phyloP scores from a whole-genome alignment of 2,888 invertebrate genomes.

The Drosophila birchii region DNA sequence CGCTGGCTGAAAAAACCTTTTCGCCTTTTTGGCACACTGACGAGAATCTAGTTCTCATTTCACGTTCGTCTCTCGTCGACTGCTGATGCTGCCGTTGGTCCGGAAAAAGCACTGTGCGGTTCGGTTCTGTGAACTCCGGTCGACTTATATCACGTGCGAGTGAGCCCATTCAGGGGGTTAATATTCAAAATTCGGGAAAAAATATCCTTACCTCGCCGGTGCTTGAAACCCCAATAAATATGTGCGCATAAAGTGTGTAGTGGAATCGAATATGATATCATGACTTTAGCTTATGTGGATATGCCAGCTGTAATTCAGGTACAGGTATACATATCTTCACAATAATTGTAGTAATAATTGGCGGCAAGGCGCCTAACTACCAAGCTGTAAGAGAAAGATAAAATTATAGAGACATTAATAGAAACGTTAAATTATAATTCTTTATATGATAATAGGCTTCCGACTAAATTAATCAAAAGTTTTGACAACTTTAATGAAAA shows the following conservation, averaged over 20 bases:
- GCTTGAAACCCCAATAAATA: background rate
- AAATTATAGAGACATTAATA: background rate
- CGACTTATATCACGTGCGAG: constrained; percentile 31
- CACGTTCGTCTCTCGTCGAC: constrained; percentile 64
- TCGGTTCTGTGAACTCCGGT: constrained; percentile 39
- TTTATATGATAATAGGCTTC: background rate
- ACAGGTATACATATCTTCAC: constrained; percentile 86
- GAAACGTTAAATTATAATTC: background rate
- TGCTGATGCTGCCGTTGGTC: constrained; percentile 65
- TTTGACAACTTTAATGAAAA: background rate
- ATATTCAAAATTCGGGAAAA: background rate
- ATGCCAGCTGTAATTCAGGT: constrained; percentile 91
- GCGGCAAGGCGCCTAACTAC: background rate
- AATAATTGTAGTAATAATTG: constrained; percentile 9
- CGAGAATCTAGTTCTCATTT: constrained; percentile 73
- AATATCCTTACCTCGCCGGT: background rate
- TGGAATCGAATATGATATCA: constrained; percentile 79
- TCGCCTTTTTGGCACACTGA: constrained; percentile 63
- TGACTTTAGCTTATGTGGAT: constrained; percentile 91
- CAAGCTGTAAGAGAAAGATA: background rate
- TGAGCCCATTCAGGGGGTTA: constrained; percentile 11
- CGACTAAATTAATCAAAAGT: background rate
- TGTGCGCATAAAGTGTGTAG: constrained; percentile 18
- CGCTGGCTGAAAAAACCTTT: constrained; percentile 31
- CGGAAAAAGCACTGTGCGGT: constrained; percentile 41